phyloP scores from a whole-genome alignment of 2,888 invertebrate species.

The Ptychoptera albimana region DNA sequence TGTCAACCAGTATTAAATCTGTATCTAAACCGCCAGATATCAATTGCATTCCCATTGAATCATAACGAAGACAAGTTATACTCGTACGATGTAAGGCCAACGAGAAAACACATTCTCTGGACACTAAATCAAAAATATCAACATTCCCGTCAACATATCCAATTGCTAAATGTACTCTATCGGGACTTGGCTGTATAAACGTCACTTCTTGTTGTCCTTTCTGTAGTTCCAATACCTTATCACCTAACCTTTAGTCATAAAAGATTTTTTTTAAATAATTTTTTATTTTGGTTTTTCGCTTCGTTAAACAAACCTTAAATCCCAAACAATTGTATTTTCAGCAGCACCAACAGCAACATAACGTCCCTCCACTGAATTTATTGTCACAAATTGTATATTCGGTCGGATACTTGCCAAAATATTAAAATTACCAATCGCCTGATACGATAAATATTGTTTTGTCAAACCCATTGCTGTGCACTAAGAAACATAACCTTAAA shows the following conservation, averaged over 20 bases:
- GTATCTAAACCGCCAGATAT: slow-evolving; percentile 84
- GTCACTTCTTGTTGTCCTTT: slow-evolving; percentile 74
- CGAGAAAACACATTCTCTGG: slow-evolving; percentile 53
- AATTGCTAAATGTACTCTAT: slow-evolving; percentile 65
- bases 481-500: background rate
- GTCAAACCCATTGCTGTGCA: slow-evolving; percentile 59
- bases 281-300: slow-evolving; percentile 2
- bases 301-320: slow-evolving; percentile 44
- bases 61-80: slow-evolving; percentile 69
- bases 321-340: slow-evolving; percentile 90
- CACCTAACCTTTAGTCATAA: slow-evolving; percentile 22
- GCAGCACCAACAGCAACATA: slow-evolving; percentile 84
- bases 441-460: slow-evolving; percentile 86
- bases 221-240: slow-evolving; percentile 55
- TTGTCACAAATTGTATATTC: slow-evolving; percentile 63
- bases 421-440: slow-evolving; percentile 70
- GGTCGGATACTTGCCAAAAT: slow-evolving; percentile 67
- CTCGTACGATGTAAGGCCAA: slow-evolving; percentile 69
- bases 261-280: background rate
- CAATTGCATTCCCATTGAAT: slow-evolving; percentile 64
- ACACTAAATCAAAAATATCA: slow-evolving; percentile 62
- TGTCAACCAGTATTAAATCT: slow-evolving; percentile 88
- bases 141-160: slow-evolving; percentile 86
- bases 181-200: slow-evolving; percentile 56
- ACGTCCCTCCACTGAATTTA: slow-evolving; percentile 61